phyloP scores from a whole-genome alignment of 1,140 invertebrate species.

The Drosophila santomea region DNA sequence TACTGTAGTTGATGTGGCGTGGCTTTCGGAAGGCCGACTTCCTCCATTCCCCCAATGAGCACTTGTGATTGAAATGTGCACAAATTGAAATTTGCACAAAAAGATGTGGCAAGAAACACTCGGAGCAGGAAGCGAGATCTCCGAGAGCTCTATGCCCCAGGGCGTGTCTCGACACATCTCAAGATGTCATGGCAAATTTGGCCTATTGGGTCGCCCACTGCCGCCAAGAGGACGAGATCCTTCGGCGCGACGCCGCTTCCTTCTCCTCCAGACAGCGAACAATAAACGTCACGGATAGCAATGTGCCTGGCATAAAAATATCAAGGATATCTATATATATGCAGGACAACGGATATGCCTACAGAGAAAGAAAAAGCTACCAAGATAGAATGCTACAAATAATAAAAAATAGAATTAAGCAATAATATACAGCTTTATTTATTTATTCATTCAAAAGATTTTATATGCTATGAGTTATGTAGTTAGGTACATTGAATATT shows the following conservation, averaged over 20 bases:
- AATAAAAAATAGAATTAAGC: background rate
- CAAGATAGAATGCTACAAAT: background rate
- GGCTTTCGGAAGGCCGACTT: constrained; percentile 18
- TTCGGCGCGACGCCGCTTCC: background rate
- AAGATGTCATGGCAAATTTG: constrained; percentile 75
- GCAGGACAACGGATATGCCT: constrained; percentile 37
- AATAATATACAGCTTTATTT: background rate
- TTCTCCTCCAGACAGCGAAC: constrained; percentile 57
- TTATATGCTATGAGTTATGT: background rate
- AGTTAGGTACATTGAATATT: background rate
- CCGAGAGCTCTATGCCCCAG: constrained; percentile 20
- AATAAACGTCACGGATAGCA: constrained; percentile 79
- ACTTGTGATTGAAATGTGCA: constrained; percentile 79
- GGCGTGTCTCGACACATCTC: constrained; percentile 57
- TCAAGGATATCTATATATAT: constrained; percentile 71
- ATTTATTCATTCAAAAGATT: no score
- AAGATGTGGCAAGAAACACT: constrained; percentile 25
- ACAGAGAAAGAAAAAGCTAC: background rate
- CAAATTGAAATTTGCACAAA: constrained; percentile 77
- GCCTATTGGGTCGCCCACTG: constrained; percentile 71
- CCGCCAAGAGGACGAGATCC: constrained; percentile 22
- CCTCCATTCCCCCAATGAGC: constrained; percentile 54
- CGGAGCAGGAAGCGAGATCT: constrained; percentile 25
- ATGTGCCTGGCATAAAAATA: constrained; percentile 74
- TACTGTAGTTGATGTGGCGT: constrained; percentile 7